These are phyloP conservation scores for Ariopsis seemanni DNA, from an alignment of 2,113 vertebrate genomes.

Conservation along the genomic window DNA sequence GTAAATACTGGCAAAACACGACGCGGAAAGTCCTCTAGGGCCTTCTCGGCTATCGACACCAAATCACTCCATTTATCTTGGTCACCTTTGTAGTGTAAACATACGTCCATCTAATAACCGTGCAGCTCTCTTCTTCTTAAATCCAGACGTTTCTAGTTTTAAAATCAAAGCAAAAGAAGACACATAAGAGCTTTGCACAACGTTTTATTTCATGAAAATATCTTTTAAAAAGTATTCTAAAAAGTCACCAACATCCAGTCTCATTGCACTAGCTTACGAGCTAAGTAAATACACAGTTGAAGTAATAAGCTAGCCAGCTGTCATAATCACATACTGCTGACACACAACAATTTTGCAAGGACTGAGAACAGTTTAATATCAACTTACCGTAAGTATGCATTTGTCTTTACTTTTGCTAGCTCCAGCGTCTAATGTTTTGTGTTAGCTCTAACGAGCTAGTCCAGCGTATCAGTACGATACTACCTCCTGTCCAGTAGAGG, in stretches of 20 bases:
- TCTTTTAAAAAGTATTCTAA: not conserved
- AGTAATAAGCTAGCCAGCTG: not conserved
- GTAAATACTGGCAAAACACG: conserved; percentile 71
- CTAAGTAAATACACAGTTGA: not conserved
- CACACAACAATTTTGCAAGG: not conserved
- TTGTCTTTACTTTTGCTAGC: not conserved
- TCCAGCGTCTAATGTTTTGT: not conserved
- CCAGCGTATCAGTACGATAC: not conserved
- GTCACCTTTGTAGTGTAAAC: conserved; percentile 74
- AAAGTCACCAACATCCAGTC: not conserved
- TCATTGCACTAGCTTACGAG: not conserved
- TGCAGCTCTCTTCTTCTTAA: not conserved
- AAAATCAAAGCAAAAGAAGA: not conserved
- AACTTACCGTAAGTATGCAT: not conserved
- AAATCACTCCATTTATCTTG: conserved; percentile 58
- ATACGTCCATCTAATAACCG: conserved; percentile 73
- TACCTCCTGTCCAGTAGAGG: conserved; percentile 20
- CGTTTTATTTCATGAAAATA: not conserved
- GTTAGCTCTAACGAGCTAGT: not conserved
- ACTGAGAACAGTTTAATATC: not conserved
- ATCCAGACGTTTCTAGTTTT: not conserved
- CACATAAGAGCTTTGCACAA: not conserved
- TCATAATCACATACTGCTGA: not conserved
- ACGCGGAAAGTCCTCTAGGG: conserved; percentile 75
- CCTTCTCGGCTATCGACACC: conserved; percentile 70